Conservation (phyloP, 2,113 vertebrate species). For the Ptyas mucosa region DNA sequence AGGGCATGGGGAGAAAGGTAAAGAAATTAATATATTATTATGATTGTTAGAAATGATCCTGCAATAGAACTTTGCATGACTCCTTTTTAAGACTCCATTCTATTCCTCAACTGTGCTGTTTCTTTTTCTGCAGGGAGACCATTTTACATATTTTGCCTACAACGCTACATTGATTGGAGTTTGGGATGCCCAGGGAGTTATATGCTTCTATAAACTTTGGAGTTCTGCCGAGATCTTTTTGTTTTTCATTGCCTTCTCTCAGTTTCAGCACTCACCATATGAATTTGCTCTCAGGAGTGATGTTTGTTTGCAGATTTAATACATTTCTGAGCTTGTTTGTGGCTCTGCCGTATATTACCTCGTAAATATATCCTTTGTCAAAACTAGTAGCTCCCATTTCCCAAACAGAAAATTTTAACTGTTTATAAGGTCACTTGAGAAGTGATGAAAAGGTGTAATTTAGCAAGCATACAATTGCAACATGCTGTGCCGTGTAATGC, state of each 20-base stretch:
- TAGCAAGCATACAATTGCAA: conserved; percentile 43
- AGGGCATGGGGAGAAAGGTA: neutral
- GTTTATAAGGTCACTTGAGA: conserved; percentile 35
- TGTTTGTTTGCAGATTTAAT: neutral
- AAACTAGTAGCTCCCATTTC: conserved; percentile 39
- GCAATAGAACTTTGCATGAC: neutral
- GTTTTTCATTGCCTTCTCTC: neutral
- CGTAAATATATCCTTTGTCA: conserved; percentile 13
- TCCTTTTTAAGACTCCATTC: neutral
- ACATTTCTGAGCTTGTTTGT: conserved; percentile 8
- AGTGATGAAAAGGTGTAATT: conserved; percentile 64
- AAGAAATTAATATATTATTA: neutral
- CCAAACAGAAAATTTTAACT: conserved; percentile 49
- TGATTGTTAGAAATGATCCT: neutral
- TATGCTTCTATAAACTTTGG: neutral
- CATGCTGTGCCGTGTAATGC: conserved; percentile 41
- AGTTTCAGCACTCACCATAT: neutral
- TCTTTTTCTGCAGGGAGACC: neutral
- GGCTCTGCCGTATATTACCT: conserved; percentile 32
- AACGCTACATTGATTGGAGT: neutral
- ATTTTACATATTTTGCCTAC: neutral
- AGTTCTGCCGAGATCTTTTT: neutral
- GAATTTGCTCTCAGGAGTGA: neutral
- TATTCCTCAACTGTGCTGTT: neutral
- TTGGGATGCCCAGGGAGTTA: neutral